A percentile compares a stretch with the other conserved stretches of the same genome.
phyloP scores from a whole-genome alignment of 1,140 invertebrate genomes.

The Frieseomelitta varia region DNA sequence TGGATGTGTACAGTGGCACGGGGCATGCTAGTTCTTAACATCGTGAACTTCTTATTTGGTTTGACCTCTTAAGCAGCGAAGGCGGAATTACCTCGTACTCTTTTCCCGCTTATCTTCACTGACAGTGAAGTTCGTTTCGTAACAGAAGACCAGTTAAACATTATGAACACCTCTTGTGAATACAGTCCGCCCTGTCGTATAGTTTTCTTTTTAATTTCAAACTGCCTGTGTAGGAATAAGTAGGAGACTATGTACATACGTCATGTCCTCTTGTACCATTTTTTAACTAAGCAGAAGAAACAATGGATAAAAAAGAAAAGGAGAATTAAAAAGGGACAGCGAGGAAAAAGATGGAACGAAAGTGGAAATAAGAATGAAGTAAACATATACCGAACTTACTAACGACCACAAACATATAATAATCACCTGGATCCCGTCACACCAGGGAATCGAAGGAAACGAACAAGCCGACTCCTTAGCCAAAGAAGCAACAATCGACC shows the following conservation, averaged over 20 bases:
- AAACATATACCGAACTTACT: too few relatives aligned
- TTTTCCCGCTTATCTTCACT: constrained; percentile 19
- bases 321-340: too few relatives aligned
- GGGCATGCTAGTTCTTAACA: background rate
- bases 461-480: too few relatives aligned
- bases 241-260: background rate
- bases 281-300: background rate
- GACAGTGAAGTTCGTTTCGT: constrained; percentile 22
- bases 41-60: constrained; percentile 3
- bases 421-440: too few relatives aligned
- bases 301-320: too few relatives aligned
- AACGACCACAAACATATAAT: too few relatives aligned
- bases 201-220: background rate
- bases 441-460: too few relatives aligned
- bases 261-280: background rate
- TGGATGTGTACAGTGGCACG: background rate
- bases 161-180: background rate
- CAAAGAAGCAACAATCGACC: too few relatives aligned
- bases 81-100: background rate
- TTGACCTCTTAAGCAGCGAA: constrained; percentile 2
- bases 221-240: background rate
- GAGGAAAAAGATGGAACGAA: too few relatives aligned
- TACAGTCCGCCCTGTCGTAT: background rate
- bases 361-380: too few relatives aligned
- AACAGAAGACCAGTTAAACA: constrained; percentile 1